Evolutionary conservation across 2,113 vertebrate species (phyloP), one percentile per base, ranked within the genome.

Genomic region (Dendropsophus ebraccatus): DNA sequence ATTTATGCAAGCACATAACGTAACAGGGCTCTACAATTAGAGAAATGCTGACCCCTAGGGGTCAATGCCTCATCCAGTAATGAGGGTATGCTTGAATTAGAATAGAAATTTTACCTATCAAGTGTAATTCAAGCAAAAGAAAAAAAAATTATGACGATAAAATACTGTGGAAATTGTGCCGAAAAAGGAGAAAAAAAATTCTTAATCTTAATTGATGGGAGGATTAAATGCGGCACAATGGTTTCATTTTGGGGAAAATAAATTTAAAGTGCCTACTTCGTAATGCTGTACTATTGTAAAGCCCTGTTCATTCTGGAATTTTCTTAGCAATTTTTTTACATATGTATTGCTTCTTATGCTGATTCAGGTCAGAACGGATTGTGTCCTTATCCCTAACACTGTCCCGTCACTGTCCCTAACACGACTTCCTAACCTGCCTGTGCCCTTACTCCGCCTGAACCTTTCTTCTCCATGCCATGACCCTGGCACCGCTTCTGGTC

Each of bases 231-330:
- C 7, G 67, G 67, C 67, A 70, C 67, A 41, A 70, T 37, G 67
- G 32, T 70, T 41, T 10, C 10, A 69, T 69, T 70, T 12, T 37
- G 25, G 7, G n/a, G 41, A 70, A 23, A 41, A 23, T 41, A 72
- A 86, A 89, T 83, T 79, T 82, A 75, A 95, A 96, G 95, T 97
- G 96, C 95, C 96, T 96, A 92, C 82, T 88, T 93, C 90, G 37
- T 85, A 85, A 85, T 88, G 91, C 90, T 89, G 88, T 92, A 91
- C 92, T 88, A 91, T 91, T 93, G 94, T 94, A 92, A 94, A 96
- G 93, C 93, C 95, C 95, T 93, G 94, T 92, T 90, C 0, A 0
- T 87, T 91, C 89, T 91, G 86, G 90, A 90, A 84, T 89, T 89
- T 87, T 87, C 65, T 25, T 13, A 88, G 83, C 65, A 35, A 78